Conservation (phyloP, 37 sponge, comb jelly and placozoan species). For the Chondrilla cf. caribensis region DNA sequence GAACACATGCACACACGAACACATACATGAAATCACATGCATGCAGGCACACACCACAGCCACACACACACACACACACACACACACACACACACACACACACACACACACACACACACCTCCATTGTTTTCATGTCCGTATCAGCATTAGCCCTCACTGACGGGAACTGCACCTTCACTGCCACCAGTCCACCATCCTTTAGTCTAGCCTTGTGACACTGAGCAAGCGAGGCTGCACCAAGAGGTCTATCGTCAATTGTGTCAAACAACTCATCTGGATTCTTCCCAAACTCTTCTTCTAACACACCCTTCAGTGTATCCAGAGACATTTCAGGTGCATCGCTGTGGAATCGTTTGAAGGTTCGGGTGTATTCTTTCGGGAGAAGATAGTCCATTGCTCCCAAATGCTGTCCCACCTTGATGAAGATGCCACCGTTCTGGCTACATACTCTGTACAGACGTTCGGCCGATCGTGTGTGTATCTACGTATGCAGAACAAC, state of each 20-base stretch:
- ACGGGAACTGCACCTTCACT: conserved; percentile 89
- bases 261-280: conserved; percentile 69
- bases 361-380: conserved; percentile 81
- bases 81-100: background rate
- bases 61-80: background rate
- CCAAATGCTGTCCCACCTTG: conserved; percentile 93
- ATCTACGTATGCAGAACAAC: background rate
- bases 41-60: background rate
- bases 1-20: background rate
- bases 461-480: conserved; percentile 55
- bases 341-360: conserved; percentile 86
- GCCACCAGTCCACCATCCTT: conserved; percentile 73
- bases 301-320: conserved; percentile 56
- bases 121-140: conserved; percentile 80
- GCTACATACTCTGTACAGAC: conserved; percentile 67
- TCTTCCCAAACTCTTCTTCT: conserved; percentile 62
- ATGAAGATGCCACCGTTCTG: conserved; percentile 87
- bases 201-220: conserved; percentile 78
- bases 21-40: background rate
- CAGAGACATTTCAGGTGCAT: conserved; percentile 76
- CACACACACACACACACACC: conserved; percentile 15
- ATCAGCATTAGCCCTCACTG: conserved; percentile 73
- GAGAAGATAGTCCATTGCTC: conserved; percentile 88
- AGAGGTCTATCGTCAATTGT: conserved; percentile 62
- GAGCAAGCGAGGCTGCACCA: conserved; percentile 87